A percentile compares a stretch with the other conserved stretches of the same genome.
Evolutionary conservation across 2,797 vertebrate genomes (phyloP).

Genomic region (Borostomias antarcticus): DNA sequence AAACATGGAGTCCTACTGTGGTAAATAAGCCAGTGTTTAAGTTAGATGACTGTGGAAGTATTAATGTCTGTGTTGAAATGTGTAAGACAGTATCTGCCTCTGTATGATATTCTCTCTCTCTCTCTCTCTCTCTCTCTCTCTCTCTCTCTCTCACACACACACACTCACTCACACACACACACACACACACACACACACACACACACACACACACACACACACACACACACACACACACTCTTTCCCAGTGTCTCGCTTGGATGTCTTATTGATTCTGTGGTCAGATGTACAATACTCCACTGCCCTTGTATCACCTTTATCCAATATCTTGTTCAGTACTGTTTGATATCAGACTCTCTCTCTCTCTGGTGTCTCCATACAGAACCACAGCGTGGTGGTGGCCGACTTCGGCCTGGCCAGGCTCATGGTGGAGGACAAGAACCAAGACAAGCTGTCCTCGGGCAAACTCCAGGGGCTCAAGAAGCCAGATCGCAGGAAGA

Average conservation of each 20-base stretch:
- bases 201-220: not conserved
- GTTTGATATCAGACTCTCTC: not conserved
- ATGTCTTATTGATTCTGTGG: not conserved
- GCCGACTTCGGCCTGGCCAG: constrained; percentile 94
- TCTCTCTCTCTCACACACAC: not conserved
- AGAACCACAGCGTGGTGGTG: constrained; percentile 83
- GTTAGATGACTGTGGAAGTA: too few species aligned
- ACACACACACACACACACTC: not conserved
- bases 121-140: not conserved
- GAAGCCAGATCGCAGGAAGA: constrained; percentile 90
- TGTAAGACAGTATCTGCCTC: too few species aligned
- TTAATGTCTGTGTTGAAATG: too few species aligned
- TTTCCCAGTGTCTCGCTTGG: too few species aligned
- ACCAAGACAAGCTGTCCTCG: constrained; percentile 70
- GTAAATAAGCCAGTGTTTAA: too few species aligned
- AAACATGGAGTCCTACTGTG: not conserved
- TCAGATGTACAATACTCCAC: not conserved
- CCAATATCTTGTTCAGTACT: not conserved
- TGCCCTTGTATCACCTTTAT: not conserved
- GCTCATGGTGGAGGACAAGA: constrained; percentile 93
- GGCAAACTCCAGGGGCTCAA: constrained; percentile 84
- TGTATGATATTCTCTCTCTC: not conserved
- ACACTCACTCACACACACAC: not conserved
- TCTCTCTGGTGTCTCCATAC: not conserved
- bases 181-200: not conserved